Conservation (phyloP, 2,797 vertebrate genomes). For the Acanthurus lineatus region DNA sequence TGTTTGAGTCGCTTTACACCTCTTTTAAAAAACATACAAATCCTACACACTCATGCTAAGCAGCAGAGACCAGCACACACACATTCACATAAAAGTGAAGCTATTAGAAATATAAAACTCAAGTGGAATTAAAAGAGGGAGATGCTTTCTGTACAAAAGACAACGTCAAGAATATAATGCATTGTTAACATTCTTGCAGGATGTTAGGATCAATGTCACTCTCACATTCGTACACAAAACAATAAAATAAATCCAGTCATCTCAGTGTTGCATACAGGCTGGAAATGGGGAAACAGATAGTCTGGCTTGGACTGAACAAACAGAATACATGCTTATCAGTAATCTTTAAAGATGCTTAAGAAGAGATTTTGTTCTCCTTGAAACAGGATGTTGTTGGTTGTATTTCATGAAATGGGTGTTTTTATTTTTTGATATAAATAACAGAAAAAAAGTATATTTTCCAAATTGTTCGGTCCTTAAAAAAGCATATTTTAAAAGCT, state of each 20-base stretch:
- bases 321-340: background rate
- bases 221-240: no score
- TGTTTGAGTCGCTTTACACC: background rate
- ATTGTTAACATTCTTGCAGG: background rate
- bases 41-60: background rate
- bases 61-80: background rate
- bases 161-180: background rate
- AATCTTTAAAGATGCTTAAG: background rate
- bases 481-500: no score
- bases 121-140: background rate
- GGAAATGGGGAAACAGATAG: background rate
- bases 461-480: background rate
- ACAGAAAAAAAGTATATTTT: no score
- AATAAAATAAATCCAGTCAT: no score
- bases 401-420: background rate
- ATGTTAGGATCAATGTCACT: background rate
- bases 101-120: background rate
- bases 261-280: background rate
- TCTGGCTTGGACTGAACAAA: background rate
- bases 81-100: background rate
- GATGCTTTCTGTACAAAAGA: background rate
- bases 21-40: slow-evolving; percentile 5
- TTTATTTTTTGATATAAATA: no score
- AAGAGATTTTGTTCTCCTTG: background rate
- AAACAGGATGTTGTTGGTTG: background rate